phyloP scores from a whole-genome alignment of 2,113 vertebrate genomes.

The Tenrec ecaudatus region DNA sequence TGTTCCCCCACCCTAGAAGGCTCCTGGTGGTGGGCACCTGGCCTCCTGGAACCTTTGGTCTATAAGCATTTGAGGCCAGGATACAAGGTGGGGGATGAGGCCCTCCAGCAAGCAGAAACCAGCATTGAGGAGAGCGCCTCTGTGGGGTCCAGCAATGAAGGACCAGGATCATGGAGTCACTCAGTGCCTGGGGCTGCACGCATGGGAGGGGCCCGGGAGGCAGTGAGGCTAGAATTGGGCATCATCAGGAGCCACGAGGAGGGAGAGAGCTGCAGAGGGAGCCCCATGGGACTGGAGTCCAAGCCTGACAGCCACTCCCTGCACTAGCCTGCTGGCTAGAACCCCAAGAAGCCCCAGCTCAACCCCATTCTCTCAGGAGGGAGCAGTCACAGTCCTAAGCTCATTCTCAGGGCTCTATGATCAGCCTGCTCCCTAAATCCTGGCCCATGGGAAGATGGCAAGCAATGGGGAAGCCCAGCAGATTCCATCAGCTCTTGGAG shows the following conservation, averaged over 20 bases:
- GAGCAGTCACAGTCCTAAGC: background rate
- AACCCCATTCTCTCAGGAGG: background rate
- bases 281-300: too few species aligned
- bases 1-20: accelerated
- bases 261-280: background rate
- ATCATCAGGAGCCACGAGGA: background rate
- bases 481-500: background rate
- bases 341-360: background rate
- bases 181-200: background rate
- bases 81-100: background rate
- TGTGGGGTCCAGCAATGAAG: too few species aligned
- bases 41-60: background rate
- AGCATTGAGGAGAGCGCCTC: background rate
- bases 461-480: background rate
- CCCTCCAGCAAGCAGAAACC: background rate
- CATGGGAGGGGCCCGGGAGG: accelerated
- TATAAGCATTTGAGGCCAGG: background rate
- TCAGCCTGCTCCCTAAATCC: background rate
- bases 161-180: background rate
- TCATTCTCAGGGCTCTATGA: background rate
- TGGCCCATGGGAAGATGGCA: background rate
- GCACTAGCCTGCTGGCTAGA: background rate
- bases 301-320: background rate
- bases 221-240: background rate
- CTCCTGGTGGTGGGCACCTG: background rate